Conservation (phyloP, 2,113 vertebrate genomes). For the Microcebus lehilahytsara region DNA sequence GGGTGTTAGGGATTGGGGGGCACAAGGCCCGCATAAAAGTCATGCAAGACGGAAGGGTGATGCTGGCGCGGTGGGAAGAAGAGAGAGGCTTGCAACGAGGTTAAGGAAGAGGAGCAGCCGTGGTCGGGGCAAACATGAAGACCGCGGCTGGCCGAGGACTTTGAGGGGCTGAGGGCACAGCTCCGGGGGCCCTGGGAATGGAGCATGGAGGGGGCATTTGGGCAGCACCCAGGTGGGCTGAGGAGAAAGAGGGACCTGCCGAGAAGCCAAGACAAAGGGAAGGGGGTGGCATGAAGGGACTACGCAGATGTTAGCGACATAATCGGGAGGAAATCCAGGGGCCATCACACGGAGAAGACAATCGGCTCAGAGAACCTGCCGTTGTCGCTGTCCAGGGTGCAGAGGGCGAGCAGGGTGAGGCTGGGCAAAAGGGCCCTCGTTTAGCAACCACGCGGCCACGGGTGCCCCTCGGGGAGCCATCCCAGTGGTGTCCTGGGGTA, state of each 20-base stretch:
- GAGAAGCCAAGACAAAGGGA: background rate
- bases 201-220: background rate
- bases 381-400: background rate
- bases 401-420: background rate
- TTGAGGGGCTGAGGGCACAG: background rate
- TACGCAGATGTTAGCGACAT: no score
- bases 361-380: background rate
- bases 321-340: background rate
- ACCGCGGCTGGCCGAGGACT: background rate
- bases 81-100: no score
- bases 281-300: background rate
- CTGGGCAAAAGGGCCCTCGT: background rate
- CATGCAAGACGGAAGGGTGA: no score
- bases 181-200: background rate
- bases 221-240: background rate
- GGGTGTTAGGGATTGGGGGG: no score
- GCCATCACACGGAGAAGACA: background rate
- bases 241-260: background rate
- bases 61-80: accelerated
- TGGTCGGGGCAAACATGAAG: background rate
- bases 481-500: no score
- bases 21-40: background rate
- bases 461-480: background rate
- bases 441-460: background rate
- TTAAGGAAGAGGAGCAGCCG: accelerated